These are phyloP conservation scores for Sinelater perroti DNA, from an alignment of 2,888 invertebrate genomes.

Conservation along the genomic window DNA sequence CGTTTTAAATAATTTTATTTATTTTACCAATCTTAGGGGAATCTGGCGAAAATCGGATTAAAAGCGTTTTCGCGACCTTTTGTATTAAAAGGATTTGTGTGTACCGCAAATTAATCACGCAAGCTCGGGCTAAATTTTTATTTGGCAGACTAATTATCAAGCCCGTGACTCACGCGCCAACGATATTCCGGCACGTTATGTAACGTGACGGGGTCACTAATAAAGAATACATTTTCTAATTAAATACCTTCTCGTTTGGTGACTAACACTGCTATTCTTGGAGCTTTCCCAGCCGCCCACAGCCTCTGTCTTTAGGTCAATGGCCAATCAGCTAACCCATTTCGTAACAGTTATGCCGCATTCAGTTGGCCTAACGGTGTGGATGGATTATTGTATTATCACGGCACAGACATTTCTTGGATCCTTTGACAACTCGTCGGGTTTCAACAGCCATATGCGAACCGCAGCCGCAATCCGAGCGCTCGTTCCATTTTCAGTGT, in stretches of 20 bases:
- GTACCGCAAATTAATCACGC: no score
- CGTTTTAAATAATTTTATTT: no score
- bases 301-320: conserved; percentile 30
- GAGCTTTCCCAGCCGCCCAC: conserved; percentile 19
- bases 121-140: conserved; percentile 2
- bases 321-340: conserved; percentile 32
- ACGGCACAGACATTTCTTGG: conserved; percentile 20
- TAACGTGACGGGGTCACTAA: neutral
- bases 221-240: conserved; percentile 6
- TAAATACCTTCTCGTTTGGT: conserved; percentile 7
- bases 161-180: neutral
- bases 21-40: no score
- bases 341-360: conserved; percentile 31
- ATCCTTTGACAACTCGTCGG: conserved; percentile 10
- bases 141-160: neutral
- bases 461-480: conserved; percentile 5
- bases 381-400: conserved; percentile 19
- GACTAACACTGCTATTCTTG: conserved; percentile 15
- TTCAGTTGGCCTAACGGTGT: conserved; percentile 29
- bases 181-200: neutral
- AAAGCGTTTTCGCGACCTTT: no score
- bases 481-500: neutral
- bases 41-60: no score
- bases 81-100: no score
- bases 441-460: conserved; percentile 9